Evolutionary conservation across 2,888 invertebrate species (phyloP).

Genomic region (Philereme transversata): DNA sequence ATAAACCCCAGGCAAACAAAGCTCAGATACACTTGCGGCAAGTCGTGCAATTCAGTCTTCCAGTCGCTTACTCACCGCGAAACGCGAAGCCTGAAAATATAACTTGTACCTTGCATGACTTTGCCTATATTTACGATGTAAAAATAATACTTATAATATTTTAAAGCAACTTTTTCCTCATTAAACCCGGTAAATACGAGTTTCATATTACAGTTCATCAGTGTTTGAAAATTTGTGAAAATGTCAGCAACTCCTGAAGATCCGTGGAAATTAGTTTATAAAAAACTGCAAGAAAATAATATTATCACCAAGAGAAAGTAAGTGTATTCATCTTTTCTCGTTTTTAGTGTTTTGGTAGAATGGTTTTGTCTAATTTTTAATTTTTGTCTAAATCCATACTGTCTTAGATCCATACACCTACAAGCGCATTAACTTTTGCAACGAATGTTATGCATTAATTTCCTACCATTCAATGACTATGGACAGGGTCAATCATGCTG

Average conservation of each 20-base stretch:
- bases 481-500: too few species aligned
- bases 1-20: constrained; percentile 68
- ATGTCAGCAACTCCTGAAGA: constrained; percentile 60
- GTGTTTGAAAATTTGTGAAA: constrained; percentile 38
- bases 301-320: constrained; percentile 69
- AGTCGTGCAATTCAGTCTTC: constrained; percentile 47
- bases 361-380: too few species aligned
- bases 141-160: constrained; percentile 2
- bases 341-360: too few species aligned
- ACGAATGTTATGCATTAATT: too few species aligned
- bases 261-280: constrained; percentile 72
- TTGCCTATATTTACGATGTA: not conserved
- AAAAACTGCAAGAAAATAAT: constrained; percentile 69
- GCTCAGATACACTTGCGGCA: constrained; percentile 52
- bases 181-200: not conserved
- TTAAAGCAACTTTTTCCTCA: constrained; percentile 24
- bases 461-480: too few species aligned
- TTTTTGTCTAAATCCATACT: too few species aligned
- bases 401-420: too few species aligned
- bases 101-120: not conserved
- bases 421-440: too few species aligned
- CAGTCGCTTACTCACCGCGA: constrained; percentile 55
- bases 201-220: not conserved
- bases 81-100: constrained; percentile 61
- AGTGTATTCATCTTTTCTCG: constrained; percentile 22